phyloP scores from a whole-genome alignment of 2,888 invertebrate genomes.

The Reticulitermes lucifugus region DNA sequence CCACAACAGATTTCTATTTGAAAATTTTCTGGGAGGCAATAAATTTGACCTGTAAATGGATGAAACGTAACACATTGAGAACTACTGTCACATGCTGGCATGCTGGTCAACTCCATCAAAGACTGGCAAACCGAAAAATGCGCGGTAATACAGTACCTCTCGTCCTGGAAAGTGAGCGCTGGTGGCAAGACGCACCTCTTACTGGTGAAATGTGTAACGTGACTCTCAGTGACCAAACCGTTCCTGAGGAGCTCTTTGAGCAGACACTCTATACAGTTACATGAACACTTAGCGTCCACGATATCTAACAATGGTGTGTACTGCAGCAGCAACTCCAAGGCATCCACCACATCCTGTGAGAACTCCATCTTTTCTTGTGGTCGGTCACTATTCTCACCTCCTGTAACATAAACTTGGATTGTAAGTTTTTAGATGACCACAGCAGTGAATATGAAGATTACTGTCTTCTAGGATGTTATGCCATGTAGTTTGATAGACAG shows the following conservation, averaged over 20 bases:
- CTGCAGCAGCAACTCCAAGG: slow-evolving; percentile 86
- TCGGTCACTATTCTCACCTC: slow-evolving; percentile 33
- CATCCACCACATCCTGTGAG: slow-evolving; percentile 82
- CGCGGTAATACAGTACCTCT: not conserved
- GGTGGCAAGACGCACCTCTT: slow-evolving; percentile 62
- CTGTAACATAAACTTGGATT: not conserved
- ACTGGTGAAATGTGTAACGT: slow-evolving; percentile 77
- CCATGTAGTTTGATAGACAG: no score
- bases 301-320: slow-evolving; percentile 88
- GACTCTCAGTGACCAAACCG: slow-evolving; percentile 82
- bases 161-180: not conserved
- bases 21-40: no score
- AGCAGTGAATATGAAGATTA: no score
- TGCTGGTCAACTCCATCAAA: not conserved
- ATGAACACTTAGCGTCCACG: slow-evolving; percentile 89
- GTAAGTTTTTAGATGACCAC: no score
- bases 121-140: not conserved
- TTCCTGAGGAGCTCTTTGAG: slow-evolving; percentile 85
- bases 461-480: no score
- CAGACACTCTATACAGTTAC: slow-evolving; percentile 87
- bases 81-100: not conserved
- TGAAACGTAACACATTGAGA: not conserved
- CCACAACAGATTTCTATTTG: no score
- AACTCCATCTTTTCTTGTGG: slow-evolving; percentile 68
- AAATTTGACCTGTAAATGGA: no score